Base-by-base conservation (phyloP, 1,140 invertebrate species). In the Heliconius eleuchia region DNA sequence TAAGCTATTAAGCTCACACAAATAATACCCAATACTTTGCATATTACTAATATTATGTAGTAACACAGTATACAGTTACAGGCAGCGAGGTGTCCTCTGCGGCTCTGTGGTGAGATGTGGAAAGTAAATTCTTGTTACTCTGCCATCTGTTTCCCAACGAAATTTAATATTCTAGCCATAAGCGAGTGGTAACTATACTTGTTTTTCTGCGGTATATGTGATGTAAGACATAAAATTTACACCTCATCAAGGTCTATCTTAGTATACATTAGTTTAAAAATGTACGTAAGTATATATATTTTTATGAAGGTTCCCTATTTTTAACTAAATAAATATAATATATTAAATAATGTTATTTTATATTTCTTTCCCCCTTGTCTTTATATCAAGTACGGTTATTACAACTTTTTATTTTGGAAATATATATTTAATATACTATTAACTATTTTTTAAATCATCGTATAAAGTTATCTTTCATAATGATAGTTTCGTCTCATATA, bases 141-240 rank as follows among this genome's bases (percentile, higher is more conserved):
- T 66, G 60, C 60, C 60, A 66, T 66, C 60, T 66, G 27, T 66
- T 66, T 66, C 60, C 27, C 60, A 66, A 66, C 60, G 60, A 66
- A 66, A 66, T 23, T 66, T 66, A 18, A 66, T 66, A 66, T 66
- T 66, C 60, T 66, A 66, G 27, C 60, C 60, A 30, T 30, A 27
- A 4, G 6, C 27, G 60, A 27, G n/a, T 7, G 23, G 23, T 30
- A n/a, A 9, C 8, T 23, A 27, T 66, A 66, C 11, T 66, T 66
- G 60, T 66, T 66, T 37, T 34, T 74, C 9, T 73, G 46, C 42
- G n/a, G 55, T 57, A 23, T 57, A n/a, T 8, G 19, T 30, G 60
- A 66, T 66, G 60, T 66, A 66, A 66, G 23, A 66, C 30, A 4
- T 66, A n/a, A 66, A 66, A 66, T 66, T 11, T 66, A 5, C 13